These are phyloP conservation scores for Eristalis intricaria DNA, from an alignment of 2,888 invertebrate species.

Conservation along the genomic window DNA sequence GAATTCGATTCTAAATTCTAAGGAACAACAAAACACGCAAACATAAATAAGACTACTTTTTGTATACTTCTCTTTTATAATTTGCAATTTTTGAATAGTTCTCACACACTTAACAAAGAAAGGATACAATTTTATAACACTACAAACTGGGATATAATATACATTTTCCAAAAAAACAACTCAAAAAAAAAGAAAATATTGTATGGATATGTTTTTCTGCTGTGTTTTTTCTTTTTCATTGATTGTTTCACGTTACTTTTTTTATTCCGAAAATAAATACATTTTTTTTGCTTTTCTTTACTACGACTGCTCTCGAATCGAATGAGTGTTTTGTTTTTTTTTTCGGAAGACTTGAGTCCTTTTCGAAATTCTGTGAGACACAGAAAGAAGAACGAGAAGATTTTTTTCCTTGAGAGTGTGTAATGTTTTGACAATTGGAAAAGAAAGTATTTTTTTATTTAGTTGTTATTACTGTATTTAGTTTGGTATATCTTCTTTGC, in stretches of 20 bases:
- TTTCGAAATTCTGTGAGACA: not conserved
- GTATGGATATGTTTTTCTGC: slow-evolving; percentile 34
- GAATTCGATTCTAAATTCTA: slow-evolving; percentile 58
- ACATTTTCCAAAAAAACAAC: slow-evolving; percentile 68
- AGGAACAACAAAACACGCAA: slow-evolving; percentile 70
- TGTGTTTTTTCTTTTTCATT: slow-evolving; percentile 9
- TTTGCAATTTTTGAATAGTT: slow-evolving; percentile 28
- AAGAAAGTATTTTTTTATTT: slow-evolving; percentile 48
- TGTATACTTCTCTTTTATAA: slow-evolving; percentile 31
- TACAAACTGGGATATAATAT: slow-evolving; percentile 72
- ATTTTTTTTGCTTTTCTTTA: slow-evolving; percentile 6
- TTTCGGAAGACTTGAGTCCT: not conserved
- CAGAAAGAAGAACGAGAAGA: not conserved
- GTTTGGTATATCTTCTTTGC: slow-evolving; percentile 28
- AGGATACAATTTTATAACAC: slow-evolving; percentile 53
- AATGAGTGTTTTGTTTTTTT: slow-evolving; percentile 14
- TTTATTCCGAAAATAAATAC: not conserved
- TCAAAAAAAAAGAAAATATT: slow-evolving; percentile 14
- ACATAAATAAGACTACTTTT: slow-evolving; percentile 62
- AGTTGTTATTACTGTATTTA: slow-evolving; percentile 23
- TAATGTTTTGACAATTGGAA: slow-evolving; percentile 34
- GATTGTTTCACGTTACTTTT: slow-evolving; percentile 23
- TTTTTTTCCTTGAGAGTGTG: not conserved
- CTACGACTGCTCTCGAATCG: slow-evolving; percentile 36
- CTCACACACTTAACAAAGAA: slow-evolving; percentile 12